Percentiles rank a stretch among this genome's conserved stretches.
phyloP scores from a whole-genome alignment of 35 echinoderm and acorn worm genomes.

The Lytechinus variegatus region DNA sequence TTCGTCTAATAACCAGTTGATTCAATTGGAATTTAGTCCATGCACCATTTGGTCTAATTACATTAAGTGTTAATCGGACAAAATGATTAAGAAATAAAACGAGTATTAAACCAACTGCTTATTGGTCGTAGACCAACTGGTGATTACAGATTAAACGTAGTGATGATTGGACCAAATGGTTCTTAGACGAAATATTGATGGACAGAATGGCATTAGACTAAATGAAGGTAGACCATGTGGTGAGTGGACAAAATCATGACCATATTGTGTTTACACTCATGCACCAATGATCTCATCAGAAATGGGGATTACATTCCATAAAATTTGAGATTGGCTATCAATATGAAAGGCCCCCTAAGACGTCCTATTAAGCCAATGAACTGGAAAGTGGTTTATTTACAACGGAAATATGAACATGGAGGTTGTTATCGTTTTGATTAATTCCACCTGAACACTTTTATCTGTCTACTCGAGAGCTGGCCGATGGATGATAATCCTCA shows the following conservation, averaged over 20 bases:
- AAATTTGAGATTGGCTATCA: not conserved
- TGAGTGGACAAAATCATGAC: not conserved
- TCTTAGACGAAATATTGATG: no score
- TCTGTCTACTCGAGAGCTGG: not conserved
- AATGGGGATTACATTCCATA: not conserved
- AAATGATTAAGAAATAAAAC: no score
- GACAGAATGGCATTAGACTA: no score
- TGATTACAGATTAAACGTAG: no score
- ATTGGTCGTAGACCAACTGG: no score
- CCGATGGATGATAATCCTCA: not conserved
- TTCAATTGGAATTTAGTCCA: no score
- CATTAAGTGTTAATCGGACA: no score
- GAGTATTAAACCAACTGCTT: no score
- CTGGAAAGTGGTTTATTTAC: not conserved
- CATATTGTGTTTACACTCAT: not conserved
- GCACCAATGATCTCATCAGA: not conserved
- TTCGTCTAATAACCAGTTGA: no score
- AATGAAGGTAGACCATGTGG: no score
- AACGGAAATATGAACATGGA: not conserved
- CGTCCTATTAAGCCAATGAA: not conserved
- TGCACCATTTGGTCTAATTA: no score
- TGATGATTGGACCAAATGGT: no score
- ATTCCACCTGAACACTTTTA: not conserved
- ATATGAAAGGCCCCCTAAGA: not conserved
- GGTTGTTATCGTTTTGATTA: not conserved